Evolutionary conservation across 1,140 invertebrate species (phyloP), one percentile per base, ranked within the genome.

Genomic region (Nymphalis io): DNA sequence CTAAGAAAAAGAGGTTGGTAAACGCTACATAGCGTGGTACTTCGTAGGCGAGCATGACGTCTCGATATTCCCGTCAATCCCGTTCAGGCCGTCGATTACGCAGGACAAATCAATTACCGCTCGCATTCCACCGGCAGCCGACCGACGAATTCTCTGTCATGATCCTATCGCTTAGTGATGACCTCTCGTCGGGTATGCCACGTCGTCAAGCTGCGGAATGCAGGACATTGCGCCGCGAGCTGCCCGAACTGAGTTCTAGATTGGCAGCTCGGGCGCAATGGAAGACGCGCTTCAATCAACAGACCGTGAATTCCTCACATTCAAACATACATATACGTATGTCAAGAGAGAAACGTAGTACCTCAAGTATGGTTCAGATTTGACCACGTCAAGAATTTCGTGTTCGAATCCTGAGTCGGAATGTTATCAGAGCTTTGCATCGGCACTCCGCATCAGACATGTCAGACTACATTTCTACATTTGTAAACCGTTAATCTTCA

Each of bases 61-160:
- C 84, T 85, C 82, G 78, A 84, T 81, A 82, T 80, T 81, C 82
- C 85, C 74, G 82, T 88, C 83, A 85, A 84, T 85, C 82, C 79
- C 80, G 81, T 72, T 73, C 75, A 74, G 70, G 71, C 80, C 79
- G 80, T 83, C 83, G 84, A 87, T 88, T 83, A 89, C 85, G 83
- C 83, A 86, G 83, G 87, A 89, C 89, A 88, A 91, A 91, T 91
- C 89, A 91, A 91, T 91, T 91, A 91, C 82, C 76, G 81, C 73
- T 84, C 78, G 80, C 86, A 91, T 89, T 89, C 86, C 86, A 81
- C 72, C 77, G 79, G 75, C 84, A 82, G 80, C 73, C 78, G 79
- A 78, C 87, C 85, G 85, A 87, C 83, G 85, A 86, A 89, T 89
- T 89, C 87, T 79, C 87, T 88, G 83, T 89, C 87, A 87, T 87